Evolutionary conservation across 2,113 vertebrate species (phyloP).

Genomic region (Epinephelus fuscoguttatus): DNA sequence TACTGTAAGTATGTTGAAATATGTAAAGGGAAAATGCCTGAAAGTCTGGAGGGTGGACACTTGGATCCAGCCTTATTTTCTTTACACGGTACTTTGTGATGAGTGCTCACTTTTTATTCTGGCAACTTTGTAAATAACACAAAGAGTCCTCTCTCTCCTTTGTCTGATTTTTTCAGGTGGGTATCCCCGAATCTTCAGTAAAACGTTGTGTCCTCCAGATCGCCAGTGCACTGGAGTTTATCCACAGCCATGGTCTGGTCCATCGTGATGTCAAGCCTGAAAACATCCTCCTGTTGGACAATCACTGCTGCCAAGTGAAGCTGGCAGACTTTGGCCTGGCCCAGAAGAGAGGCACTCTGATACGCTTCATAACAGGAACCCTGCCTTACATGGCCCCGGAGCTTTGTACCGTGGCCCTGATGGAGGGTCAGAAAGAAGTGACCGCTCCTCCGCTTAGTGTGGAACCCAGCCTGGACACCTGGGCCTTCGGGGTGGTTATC

Average conservation of each 20-base stretch:
- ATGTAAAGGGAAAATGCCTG: neutral
- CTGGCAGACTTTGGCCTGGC: conserved; percentile 95
- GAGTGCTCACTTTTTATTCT: neutral
- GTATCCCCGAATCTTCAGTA: conserved; percentile 86
- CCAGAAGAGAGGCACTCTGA: conserved; percentile 90
- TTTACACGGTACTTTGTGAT: neutral
- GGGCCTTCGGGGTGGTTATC: conserved; percentile 93
- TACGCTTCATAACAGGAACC: conserved; percentile 90
- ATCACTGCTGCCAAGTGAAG: conserved; percentile 87
- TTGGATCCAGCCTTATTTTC: neutral
- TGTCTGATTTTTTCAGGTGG: conserved; percentile 82
- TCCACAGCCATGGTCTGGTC: conserved; percentile 91
- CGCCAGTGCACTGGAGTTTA: conserved; percentile 90
- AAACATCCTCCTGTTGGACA: conserved; percentile 92
- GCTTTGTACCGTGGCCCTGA: conserved; percentile 83
- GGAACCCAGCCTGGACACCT: conserved; percentile 91
- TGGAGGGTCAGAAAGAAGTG: conserved; percentile 76
- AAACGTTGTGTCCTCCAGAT: conserved; percentile 92
- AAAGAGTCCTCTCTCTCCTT: neutral
- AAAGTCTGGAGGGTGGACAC: no score
- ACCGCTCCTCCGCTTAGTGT: conserved; percentile 86
- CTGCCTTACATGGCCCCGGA: conserved; percentile 94
- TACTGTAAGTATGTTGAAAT: no score
- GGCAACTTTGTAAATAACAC: neutral
- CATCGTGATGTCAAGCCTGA: conserved; percentile 95